These are phyloP conservation scores for Harpagoxenus sublaevis DNA, from an alignment of 2,888 invertebrate species.

Conservation along the genomic window DNA sequence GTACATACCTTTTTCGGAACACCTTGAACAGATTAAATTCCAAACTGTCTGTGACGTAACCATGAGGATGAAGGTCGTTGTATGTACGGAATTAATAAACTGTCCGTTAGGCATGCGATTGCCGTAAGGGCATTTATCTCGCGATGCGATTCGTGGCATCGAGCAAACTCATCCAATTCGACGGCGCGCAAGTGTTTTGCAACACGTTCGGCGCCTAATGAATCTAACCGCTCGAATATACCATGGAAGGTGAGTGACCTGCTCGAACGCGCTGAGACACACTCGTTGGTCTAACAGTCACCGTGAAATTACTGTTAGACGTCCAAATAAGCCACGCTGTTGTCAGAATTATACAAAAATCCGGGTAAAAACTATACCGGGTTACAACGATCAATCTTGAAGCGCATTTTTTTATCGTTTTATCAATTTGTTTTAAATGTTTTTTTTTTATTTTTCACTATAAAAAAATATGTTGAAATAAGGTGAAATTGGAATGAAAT, in stretches of 20 bases:
- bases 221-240: slow-evolving; percentile 70
- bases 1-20: slow-evolving; percentile 18
- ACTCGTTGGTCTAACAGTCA: slow-evolving; percentile 71
- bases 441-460: background rate
- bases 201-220: slow-evolving; percentile 56
- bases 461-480: background rate
- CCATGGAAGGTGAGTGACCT: slow-evolving; percentile 72
- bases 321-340: slow-evolving; percentile 61
- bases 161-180: slow-evolving; percentile 22
- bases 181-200: slow-evolving; percentile 14
- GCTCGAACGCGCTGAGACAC: slow-evolving; percentile 32
- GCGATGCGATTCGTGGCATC: slow-evolving; percentile 16
- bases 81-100: slow-evolving; percentile 42
- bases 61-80: slow-evolving; percentile 8
- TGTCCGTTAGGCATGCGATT: slow-evolving; percentile 21
- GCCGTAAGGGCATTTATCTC: slow-evolving; percentile 43
- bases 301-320: slow-evolving; percentile 72
- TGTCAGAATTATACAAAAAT: slow-evolving; percentile 39
- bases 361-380: background rate
- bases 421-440: background rate
- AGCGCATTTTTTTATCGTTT: background rate
- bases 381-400: background rate
- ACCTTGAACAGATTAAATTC: slow-evolving; percentile 46
- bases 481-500: background rate
- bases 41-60: slow-evolving; percentile 21